These are phyloP conservation scores for Lucilia sericata DNA, from an alignment of 1,140 invertebrate species.

Conservation along the genomic window DNA sequence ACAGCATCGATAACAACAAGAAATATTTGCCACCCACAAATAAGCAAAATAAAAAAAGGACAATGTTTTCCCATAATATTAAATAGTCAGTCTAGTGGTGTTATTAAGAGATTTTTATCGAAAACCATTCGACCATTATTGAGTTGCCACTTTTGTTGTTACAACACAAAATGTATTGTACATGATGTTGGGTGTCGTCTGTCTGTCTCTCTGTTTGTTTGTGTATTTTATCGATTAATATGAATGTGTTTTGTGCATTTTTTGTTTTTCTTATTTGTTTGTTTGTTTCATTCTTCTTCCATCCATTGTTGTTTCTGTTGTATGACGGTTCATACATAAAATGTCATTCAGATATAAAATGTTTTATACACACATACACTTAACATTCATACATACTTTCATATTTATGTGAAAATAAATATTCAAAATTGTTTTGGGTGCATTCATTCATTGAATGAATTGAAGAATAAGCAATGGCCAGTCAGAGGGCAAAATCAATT, in stretches of 20 bases:
- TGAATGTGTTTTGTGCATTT: background rate
- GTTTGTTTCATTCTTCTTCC: too few relatives aligned
- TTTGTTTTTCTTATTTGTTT: too few relatives aligned
- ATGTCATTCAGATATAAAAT: background rate
- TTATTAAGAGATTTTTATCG: conserved; percentile 42
- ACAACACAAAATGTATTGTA: conserved; percentile 9
- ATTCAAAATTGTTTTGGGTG: conserved; percentile 7
- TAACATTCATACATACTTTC: background rate
- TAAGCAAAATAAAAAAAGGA: background rate
- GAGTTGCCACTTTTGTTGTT: conserved; percentile 36
- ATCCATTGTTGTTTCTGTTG: too few relatives aligned
- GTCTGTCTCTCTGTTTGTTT: background rate
- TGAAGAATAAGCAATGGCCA: conserved; percentile 14
- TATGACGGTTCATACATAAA: too few relatives aligned
- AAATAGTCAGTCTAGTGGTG: conserved; percentile 13
- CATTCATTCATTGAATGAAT: conserved; percentile 8
- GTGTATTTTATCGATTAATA: background rate
- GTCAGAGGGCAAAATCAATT: conserved; percentile 34
- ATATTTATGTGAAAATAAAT: background rate
- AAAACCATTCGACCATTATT: conserved; percentile 35
- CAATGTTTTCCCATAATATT: background rate
- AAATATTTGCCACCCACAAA: background rate
- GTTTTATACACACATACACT: background rate
- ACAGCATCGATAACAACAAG: background rate
- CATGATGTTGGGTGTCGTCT: background rate